phyloP scores from a whole-genome alignment of 2,113 vertebrate species.

The Catagonus wagneri region DNA sequence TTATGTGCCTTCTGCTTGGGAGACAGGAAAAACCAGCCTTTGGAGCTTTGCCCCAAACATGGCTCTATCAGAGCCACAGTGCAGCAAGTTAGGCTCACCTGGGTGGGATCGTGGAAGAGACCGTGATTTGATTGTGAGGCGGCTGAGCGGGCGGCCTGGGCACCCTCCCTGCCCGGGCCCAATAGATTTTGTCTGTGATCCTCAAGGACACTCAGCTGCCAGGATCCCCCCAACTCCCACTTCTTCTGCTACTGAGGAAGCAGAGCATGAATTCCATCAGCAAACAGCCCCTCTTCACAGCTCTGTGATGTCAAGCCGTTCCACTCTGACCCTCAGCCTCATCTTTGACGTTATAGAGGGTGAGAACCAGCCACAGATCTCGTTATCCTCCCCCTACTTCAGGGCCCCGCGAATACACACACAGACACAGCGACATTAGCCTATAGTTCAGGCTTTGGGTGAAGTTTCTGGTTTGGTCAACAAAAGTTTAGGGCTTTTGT shows the following conservation, averaged over 20 bases:
- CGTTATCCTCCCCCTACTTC: not conserved
- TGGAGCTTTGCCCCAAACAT: slow-evolving; percentile 94
- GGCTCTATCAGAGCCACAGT: slow-evolving; percentile 89
- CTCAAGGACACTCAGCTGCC: not conserved
- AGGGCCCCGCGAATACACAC: not conserved
- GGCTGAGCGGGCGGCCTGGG: slow-evolving; percentile 85
- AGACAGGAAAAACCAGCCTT: slow-evolving; percentile 94
- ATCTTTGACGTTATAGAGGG: no score
- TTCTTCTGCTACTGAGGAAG: not conserved
- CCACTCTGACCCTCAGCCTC: not conserved
- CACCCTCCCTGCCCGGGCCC: no score
- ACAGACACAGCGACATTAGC: not conserved
- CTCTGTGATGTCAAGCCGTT: not conserved
- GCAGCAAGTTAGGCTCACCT: slow-evolving; percentile 92
- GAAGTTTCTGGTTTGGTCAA: not conserved
- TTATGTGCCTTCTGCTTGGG: slow-evolving; percentile 73
- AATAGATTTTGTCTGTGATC: not conserved
- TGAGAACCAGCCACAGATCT: not conserved
- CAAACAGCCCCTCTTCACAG: not conserved
- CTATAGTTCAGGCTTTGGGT: not conserved
- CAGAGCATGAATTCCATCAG: not conserved
- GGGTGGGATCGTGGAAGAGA: slow-evolving; percentile 92
- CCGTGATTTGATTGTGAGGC: slow-evolving; percentile 90
- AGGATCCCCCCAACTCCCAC: not conserved
- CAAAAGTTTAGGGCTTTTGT: not conserved